Conservation (phyloP, 2,113 vertebrate species). For the Megaceryle maxima region DNA sequence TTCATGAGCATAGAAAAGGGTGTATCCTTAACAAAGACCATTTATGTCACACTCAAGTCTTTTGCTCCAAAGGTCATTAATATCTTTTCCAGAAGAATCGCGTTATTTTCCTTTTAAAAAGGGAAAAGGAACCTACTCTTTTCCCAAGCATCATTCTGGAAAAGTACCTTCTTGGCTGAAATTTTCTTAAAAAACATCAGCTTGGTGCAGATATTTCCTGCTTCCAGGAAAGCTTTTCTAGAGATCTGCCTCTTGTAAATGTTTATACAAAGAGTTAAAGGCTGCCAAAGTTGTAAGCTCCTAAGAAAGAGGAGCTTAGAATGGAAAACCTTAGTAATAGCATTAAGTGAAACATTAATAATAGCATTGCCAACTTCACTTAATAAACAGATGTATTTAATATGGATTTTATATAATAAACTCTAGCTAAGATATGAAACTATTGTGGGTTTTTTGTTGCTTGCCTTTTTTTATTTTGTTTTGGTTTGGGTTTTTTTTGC, state of each 20-base stretch:
- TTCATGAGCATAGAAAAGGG: neutral
- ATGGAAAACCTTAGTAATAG: neutral
- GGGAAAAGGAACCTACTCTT: neutral
- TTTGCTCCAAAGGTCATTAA: neutral
- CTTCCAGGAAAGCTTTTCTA: slow-evolving; percentile 57
- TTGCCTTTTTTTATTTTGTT: too few species aligned
- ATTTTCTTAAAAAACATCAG: slow-evolving; percentile 40
- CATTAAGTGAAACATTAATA: neutral
- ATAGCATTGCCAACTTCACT: neutral
- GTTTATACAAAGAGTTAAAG: slow-evolving; percentile 6
- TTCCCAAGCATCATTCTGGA: neutral
- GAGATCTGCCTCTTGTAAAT: slow-evolving; percentile 9
- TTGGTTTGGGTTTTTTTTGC: neutral
- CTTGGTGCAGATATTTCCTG: slow-evolving; percentile 35
- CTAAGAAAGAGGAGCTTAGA: neutral
- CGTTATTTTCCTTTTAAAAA: neutral
- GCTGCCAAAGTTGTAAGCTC: neutral
- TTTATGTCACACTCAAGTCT: neutral
- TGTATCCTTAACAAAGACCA: neutral
- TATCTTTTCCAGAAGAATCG: neutral
- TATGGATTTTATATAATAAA: neutral
- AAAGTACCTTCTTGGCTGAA: neutral
- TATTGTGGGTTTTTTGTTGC: neutral
- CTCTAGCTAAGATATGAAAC: neutral
- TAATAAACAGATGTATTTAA: neutral